Base-by-base conservation (phyloP, 1,140 invertebrate species). In the Drosophila lacertosa region DNA sequence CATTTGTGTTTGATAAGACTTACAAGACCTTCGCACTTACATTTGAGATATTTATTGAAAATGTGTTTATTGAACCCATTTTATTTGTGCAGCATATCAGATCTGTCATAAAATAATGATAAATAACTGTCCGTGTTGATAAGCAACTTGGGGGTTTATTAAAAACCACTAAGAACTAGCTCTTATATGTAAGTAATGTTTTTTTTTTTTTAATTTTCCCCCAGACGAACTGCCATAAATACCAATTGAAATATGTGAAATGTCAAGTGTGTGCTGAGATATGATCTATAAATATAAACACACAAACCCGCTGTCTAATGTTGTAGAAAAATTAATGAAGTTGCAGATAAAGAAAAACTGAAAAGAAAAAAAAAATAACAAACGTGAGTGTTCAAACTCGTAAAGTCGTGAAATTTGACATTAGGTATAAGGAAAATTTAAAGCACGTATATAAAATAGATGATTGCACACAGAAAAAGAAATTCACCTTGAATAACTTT, bases 51-150 rank as follows among this genome's bases (percentile, higher is more conserved):
- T 37, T 45, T 58, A 60, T 64, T 24, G 26, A 26, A 59, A 58
- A 58, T 51, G 47, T 59, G 57, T 73, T 71, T 63, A 54, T 73
- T 73, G 54, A 67, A 67, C 63, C 9, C 48, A 15, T 26, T 51
- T 29, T 51, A 20, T 45, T 44, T 54, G 39, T 24, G 10, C 22
- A 53, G 22, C 59, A 51, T 54, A 44, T 58, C 44, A 10, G 33
- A 58, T 58, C 22, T 22, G 45, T 65, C 44, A 40, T 57, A 47
- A 39, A 22, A 35, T 4, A 13, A 47, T 13, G 53, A 65, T 57
- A 65, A 57, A 57, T 44, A 65, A 37, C 42, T 11, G 10, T 40
- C 39, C 9, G 7, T 3, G 13, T 33, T 54, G 60, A 64, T 64
- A 54, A 54, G 48, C 45, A 18, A 16, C 2, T 13, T 18, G 2